Evolutionary conservation across 2,113 vertebrate genomes (phyloP), one percentile per base, ranked within the genome.

Genomic region (Chitala chitala): DNA sequence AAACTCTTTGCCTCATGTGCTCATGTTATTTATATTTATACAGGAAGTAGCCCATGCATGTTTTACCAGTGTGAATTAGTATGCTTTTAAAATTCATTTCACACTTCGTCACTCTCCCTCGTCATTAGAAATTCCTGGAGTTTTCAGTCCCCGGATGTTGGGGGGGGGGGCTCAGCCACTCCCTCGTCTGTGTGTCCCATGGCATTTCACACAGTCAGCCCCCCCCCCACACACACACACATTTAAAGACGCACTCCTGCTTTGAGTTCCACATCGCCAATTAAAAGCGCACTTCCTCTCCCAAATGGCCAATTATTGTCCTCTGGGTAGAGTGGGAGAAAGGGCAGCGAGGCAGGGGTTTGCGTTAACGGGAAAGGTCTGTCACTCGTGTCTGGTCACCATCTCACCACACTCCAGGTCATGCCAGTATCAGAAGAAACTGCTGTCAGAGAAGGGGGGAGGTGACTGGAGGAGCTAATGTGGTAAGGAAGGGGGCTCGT

Each of bases 211-310:
- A 83, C 79, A 78, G 76, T 81, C 33, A 9, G 44, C 44, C 44
- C 44, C 12, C 83, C 82, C 78, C 80, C 76, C 80, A 61, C 82
- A 83, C n/a, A n/a, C n/a, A n/a, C n/a, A n/a, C n/a, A n/a, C n/a
- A n/a, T n/a, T 86, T 84, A 84, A 83, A 85, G 73, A 66, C 72
- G 42, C 78, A 77, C 78, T 79, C 74, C 61, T 33, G 73, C 50
- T 54, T 54, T 64, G 75, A 44, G 55, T 75, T 76, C 69, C 69
- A 51, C 5, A 55, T 40, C 77, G 76, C 79, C 80, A 78, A 90
- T 87, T 86, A 85, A 83, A 84, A 87, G 85, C 83, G 78, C 82
- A 84, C 86, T 89, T 85, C 83, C 84, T 87, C 82, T 83, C 55
- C 77, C 84, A 82, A 86, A 89, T 64, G 87, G 83, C 84, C 83